These are phyloP conservation scores for Mythimna ferrago DNA, from an alignment of 2,888 invertebrate genomes.

Conservation along the genomic window DNA sequence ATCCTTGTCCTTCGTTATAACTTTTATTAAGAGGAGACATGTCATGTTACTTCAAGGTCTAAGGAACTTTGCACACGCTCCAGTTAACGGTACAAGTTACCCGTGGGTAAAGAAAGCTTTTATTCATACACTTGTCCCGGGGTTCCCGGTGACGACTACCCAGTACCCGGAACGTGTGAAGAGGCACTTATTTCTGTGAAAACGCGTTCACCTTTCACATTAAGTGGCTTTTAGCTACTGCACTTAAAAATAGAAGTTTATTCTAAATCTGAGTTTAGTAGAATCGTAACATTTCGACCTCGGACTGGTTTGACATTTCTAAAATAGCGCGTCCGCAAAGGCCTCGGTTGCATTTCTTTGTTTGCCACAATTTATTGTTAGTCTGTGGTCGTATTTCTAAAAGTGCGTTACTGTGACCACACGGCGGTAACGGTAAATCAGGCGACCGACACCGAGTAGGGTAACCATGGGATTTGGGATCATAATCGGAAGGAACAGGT, in stretches of 20 bases:
- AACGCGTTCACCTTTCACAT: background rate
- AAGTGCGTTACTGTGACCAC: slow-evolving; percentile 59
- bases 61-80: background rate
- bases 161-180: slow-evolving; percentile 6
- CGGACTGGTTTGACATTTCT: slow-evolving; percentile 59
- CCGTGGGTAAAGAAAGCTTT: background rate
- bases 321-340: slow-evolving; percentile 57
- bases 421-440: slow-evolving; percentile 58
- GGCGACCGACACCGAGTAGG: slow-evolving; percentile 48
- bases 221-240: slow-evolving; percentile 31
- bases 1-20: slow-evolving; percentile 27
- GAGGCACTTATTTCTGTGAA: background rate
- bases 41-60: background rate
- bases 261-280: slow-evolving; percentile 21
- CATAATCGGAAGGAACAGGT: too few relatives aligned
- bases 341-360: slow-evolving; percentile 63
- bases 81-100: background rate
- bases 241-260: slow-evolving; percentile 45
- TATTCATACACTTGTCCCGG: background rate
- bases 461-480: slow-evolving; percentile 21
- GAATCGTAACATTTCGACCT: slow-evolving; percentile 55
- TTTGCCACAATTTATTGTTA: slow-evolving; percentile 59
- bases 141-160: background rate
- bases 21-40: slow-evolving; percentile 1
- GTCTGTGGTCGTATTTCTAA: slow-evolving; percentile 58